A percentile compares a stretch with the other conserved stretches of the same genome.
These are phyloP conservation scores for Daboia siamensis DNA, from an alignment of 2,113 vertebrate species.

Conservation along the genomic window DNA sequence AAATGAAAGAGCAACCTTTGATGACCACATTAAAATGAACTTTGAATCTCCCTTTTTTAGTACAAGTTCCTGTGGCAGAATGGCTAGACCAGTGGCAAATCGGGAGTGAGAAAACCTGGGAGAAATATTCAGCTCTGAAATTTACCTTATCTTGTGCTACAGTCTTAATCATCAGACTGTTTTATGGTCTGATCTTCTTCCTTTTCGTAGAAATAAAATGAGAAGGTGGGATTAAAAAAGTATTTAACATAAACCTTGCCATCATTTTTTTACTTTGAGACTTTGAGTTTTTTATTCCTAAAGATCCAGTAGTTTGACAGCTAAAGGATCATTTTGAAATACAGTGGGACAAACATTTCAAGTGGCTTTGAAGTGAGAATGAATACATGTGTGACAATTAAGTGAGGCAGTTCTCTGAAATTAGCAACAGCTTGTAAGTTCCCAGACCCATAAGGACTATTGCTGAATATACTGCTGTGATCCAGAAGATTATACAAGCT, in stretches of 20 bases:
- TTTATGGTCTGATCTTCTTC: background rate
- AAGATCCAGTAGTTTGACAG: background rate
- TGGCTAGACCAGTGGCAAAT: background rate
- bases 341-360: background rate
- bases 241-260: background rate
- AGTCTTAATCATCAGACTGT: background rate
- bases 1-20: background rate
- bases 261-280: background rate
- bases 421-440: background rate
- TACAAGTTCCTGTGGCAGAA: background rate
- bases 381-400: background rate
- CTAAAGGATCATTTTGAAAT: constrained; percentile 2
- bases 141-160: background rate
- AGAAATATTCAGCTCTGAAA: background rate
- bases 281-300: background rate
- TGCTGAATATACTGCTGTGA: background rate
- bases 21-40: background rate
- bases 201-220: background rate
- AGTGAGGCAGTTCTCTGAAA: background rate
- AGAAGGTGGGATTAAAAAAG: background rate
- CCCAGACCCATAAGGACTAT: too few species aligned
- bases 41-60: background rate
- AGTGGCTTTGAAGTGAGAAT: accelerated
- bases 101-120: background rate
- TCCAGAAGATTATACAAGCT: background rate